Conservation (phyloP, 2,797 vertebrate species). For the Argentina silus region DNA sequence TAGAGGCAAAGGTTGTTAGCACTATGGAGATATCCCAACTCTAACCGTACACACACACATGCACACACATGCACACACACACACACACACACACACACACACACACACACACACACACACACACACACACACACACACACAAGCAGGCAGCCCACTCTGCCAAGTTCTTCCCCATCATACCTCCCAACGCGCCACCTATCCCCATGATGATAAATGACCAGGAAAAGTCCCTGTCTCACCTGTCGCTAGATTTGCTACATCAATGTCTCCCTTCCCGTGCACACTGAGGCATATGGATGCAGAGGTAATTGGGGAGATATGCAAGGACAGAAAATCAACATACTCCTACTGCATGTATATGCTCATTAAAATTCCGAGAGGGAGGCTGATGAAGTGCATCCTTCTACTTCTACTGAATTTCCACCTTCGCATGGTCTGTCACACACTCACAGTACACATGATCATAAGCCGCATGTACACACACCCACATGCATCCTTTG, state of each 20-base stretch:
- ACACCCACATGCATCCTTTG: slow-evolving; percentile 38
- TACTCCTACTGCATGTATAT: slow-evolving; percentile 29
- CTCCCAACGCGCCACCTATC: slow-evolving; percentile 56
- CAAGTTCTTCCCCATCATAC: slow-evolving; percentile 58
- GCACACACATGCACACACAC: background rate
- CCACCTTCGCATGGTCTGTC: slow-evolving; percentile 26
- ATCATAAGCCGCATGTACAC: slow-evolving; percentile 41
- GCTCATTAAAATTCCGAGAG: slow-evolving; percentile 59
- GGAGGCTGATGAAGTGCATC: slow-evolving; percentile 54
- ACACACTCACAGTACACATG: slow-evolving; percentile 34
- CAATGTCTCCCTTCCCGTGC: slow-evolving; percentile 38
- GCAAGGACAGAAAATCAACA: slow-evolving; percentile 51
- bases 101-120: background rate
- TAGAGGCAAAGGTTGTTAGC: slow-evolving; percentile 37
- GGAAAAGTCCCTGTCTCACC: slow-evolving; percentile 51
- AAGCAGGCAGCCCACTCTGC: slow-evolving; percentile 30
- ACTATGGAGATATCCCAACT: slow-evolving; percentile 39
- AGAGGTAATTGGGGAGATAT: slow-evolving; percentile 53
- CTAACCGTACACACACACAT: slow-evolving; percentile 1
- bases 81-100: slow-evolving; percentile 33
- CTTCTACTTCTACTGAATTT: slow-evolving; percentile 49
- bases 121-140: slow-evolving; percentile 1
- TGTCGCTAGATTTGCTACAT: slow-evolving; percentile 40
- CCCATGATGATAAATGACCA: slow-evolving; percentile 67
- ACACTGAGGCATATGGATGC: slow-evolving; percentile 20